Conservation (phyloP, 2,113 vertebrate species). For the Eolophus roseicapilla region DNA sequence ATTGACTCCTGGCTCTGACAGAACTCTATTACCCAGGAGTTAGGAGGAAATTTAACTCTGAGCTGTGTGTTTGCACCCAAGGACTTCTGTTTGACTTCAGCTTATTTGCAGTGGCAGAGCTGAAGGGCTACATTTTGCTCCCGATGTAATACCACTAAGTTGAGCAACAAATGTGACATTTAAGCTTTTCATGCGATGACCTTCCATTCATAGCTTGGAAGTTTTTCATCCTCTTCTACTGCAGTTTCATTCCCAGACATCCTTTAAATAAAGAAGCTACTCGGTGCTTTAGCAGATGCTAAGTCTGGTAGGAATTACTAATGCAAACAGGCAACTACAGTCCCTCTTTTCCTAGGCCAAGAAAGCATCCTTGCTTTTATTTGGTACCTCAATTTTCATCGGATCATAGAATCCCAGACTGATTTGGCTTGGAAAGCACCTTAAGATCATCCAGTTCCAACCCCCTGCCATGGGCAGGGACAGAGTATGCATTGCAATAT, state of each 20-base stretch:
- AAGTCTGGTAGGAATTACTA: neutral
- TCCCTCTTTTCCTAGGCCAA: neutral
- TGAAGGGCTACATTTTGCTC: neutral
- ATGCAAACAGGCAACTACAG: rapidly evolving
- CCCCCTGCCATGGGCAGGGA: neutral
- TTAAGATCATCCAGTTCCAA: neutral
- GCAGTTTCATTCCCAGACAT: neutral
- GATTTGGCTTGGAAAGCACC: neutral
- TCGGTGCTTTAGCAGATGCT: rapidly evolving
- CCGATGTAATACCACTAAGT: neutral
- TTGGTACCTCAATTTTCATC: neutral
- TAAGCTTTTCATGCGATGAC: neutral
- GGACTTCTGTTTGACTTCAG: slow-evolving; percentile 44
- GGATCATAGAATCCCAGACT: neutral
- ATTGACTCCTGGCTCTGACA: slow-evolving; percentile 64
- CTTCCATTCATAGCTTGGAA: neutral
- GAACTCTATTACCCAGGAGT: slow-evolving; percentile 62
- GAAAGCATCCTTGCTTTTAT: neutral
- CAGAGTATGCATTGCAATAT: neutral
- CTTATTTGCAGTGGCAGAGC: neutral
- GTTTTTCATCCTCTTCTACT: neutral
- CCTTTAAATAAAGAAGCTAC: neutral
- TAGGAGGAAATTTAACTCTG: slow-evolving; percentile 64
- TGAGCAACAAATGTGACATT: neutral
- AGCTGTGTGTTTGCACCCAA: slow-evolving; percentile 61